Percentiles rank a stretch among this genome's conserved stretches.
Conservation (phyloP, 2,797 vertebrate species). For the Cercopithecus neglectus region DNA sequence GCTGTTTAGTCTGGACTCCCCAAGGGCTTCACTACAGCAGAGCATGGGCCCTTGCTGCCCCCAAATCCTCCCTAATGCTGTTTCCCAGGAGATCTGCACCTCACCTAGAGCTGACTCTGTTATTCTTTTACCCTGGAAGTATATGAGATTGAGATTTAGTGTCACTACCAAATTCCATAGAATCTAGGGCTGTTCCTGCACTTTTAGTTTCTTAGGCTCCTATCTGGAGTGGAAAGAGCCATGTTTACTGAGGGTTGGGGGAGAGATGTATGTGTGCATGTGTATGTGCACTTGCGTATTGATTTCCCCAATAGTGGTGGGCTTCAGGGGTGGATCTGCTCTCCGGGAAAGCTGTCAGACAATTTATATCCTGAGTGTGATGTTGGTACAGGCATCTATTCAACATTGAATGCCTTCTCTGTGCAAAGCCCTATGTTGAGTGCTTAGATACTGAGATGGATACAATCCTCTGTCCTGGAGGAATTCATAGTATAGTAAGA, state of each 20-base stretch:
- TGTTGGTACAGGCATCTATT: neutral
- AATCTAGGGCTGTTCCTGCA: neutral
- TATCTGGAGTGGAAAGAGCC: neutral
- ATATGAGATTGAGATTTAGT: neutral
- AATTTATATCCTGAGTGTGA: neutral
- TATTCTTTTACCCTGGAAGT: neutral
- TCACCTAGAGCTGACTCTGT: neutral
- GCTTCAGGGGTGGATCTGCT: neutral
- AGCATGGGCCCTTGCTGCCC: neutral
- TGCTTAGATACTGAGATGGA: conserved; percentile 16
- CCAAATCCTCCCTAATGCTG: neutral
- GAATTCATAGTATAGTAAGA: neutral
- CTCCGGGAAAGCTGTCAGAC: neutral
- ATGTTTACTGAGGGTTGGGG: neutral
- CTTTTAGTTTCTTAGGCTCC: neutral
- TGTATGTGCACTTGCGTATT: neutral
- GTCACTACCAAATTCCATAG: neutral
- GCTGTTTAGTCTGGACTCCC: neutral
- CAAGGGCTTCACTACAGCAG: neutral
- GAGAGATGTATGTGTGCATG: neutral
- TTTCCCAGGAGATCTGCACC: neutral
- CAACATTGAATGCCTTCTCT: neutral
- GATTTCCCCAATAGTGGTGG: neutral
- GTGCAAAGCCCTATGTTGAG: neutral
- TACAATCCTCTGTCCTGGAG: neutral